Percentiles rank a stretch among this genome's conserved stretches.
phyloP scores from a whole-genome alignment of 2,888 invertebrate species.

The Tanytarsus gracilentus region DNA sequence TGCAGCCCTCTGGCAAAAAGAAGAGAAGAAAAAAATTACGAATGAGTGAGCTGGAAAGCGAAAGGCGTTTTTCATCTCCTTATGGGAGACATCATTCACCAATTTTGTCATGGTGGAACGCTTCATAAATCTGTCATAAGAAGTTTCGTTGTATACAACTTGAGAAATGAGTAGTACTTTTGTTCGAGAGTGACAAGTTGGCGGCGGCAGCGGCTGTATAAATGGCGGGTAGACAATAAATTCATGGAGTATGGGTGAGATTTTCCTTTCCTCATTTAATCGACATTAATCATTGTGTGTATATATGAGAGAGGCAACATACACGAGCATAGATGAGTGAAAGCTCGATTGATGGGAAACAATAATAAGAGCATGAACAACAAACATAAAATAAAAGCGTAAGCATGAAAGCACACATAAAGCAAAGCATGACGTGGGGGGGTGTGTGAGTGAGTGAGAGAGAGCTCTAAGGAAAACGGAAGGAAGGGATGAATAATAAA shows the following conservation, averaged over 20 bases:
- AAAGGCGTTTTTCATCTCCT: background rate
- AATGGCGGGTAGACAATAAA: background rate
- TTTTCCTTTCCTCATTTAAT: background rate
- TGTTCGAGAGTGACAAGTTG: background rate
- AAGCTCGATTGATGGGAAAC: background rate
- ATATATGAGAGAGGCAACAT: background rate
- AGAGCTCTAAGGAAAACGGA: background rate
- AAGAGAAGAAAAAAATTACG: background rate
- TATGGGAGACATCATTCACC: background rate
- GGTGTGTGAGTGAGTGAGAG: background rate
- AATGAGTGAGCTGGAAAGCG: too few species aligned
- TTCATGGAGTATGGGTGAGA: too few species aligned
- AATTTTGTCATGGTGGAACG: conserved; percentile 16
- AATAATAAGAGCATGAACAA: background rate
- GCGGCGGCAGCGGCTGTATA: too few species aligned
- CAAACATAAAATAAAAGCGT: background rate
- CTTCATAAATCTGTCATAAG: conserved; percentile 22
- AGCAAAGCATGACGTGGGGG: background rate
- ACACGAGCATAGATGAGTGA: background rate
- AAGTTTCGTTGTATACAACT: conserved; percentile 4
- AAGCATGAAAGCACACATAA: background rate
- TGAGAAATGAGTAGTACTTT: background rate
- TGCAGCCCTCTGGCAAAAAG: background rate
- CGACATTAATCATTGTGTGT: background rate
- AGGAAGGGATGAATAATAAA: conserved; percentile 13